A percentile compares a stretch with the other conserved stretches of the same genome.
Evolutionary conservation across 2,797 vertebrate genomes (phyloP).

Genomic region (Hozukius guyotensis): DNA sequence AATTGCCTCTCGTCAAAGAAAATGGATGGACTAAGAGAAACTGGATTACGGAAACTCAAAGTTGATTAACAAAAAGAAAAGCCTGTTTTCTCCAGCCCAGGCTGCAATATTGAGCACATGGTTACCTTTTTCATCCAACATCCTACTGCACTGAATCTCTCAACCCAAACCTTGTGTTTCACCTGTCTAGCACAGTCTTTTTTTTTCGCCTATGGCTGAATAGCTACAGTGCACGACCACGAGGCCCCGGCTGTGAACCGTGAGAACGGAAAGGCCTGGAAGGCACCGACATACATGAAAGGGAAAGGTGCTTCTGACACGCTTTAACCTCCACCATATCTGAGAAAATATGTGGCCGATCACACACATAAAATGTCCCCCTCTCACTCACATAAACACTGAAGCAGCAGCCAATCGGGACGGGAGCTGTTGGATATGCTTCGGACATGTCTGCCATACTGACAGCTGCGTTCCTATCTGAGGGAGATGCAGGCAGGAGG

Average conservation of each 20-base stretch:
- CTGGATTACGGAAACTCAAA: background rate
- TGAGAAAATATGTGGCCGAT: background rate
- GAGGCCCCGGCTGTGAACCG: slow-evolving; percentile 25
- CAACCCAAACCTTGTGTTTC: background rate
- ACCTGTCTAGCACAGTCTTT: background rate
- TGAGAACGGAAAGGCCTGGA: slow-evolving; percentile 9
- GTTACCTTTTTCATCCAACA: background rate
- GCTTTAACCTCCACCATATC: slow-evolving; percentile 12
- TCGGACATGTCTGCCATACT: slow-evolving; percentile 12
- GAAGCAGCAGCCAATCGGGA: background rate
- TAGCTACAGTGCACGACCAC: background rate
- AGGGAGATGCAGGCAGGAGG: slow-evolving; percentile 1
- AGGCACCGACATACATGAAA: slow-evolving; percentile 15
- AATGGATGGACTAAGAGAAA: background rate
- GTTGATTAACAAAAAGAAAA: background rate
- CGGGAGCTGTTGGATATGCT: background rate
- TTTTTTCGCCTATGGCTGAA: background rate
- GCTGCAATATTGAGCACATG: background rate
- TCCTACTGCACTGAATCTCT: background rate
- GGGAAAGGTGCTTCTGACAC: slow-evolving; percentile 7
- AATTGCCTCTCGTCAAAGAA: background rate
- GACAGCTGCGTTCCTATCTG: slow-evolving; percentile 15
- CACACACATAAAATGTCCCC: background rate
- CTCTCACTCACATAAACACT: background rate
- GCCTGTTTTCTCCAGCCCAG: background rate